Evolutionary conservation across 1,140 invertebrate genomes (phyloP).

Genomic region (Zaprionus taronus): DNA sequence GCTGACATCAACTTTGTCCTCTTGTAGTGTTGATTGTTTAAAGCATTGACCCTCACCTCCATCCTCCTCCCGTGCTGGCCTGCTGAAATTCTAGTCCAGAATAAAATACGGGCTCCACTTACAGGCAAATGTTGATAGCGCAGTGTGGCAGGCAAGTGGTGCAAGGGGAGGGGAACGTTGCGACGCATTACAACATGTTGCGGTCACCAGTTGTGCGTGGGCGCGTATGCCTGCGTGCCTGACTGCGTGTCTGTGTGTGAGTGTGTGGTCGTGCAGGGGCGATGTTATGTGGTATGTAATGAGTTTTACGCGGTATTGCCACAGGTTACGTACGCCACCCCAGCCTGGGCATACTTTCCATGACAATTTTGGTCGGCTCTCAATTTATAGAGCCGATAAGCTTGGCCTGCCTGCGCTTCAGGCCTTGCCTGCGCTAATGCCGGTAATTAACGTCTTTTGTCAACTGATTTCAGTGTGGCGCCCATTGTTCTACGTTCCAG

Average conservation of each 20-base stretch:
- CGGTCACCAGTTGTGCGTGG: slow-evolving; percentile 47
- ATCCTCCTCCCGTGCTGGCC: not conserved
- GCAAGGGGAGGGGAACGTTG: not conserved
- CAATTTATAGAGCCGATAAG: slow-evolving; percentile 72
- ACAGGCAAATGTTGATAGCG: slow-evolving; percentile 38
- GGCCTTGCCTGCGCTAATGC: slow-evolving; percentile 52
- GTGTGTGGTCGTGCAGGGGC: slow-evolving; percentile 18
- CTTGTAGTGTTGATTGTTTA: slow-evolving; percentile 43
- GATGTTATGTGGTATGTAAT: slow-evolving; percentile 69
- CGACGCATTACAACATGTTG: slow-evolving; percentile 73
- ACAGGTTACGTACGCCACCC: slow-evolving; percentile 20
- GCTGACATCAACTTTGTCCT: slow-evolving; percentile 68
- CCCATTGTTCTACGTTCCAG: slow-evolving; percentile 39
- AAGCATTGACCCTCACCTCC: slow-evolving; percentile 42
- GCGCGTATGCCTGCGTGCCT: not conserved
- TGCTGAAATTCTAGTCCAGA: slow-evolving; percentile 5
- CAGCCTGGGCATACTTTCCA: slow-evolving; percentile 32
- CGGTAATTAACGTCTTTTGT: slow-evolving; percentile 78
- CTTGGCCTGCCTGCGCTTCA: slow-evolving; percentile 24
- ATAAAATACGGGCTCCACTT: slow-evolving; percentile 48
- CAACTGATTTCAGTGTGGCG: slow-evolving; percentile 58
- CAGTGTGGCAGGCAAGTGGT: not conserved
- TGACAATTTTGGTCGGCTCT: slow-evolving; percentile 42
- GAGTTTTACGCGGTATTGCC: slow-evolving; percentile 68
- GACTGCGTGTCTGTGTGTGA: not conserved